Evolutionary conservation across 2,888 invertebrate species (phyloP).

Genomic region (Himalopsyche japonica): DNA sequence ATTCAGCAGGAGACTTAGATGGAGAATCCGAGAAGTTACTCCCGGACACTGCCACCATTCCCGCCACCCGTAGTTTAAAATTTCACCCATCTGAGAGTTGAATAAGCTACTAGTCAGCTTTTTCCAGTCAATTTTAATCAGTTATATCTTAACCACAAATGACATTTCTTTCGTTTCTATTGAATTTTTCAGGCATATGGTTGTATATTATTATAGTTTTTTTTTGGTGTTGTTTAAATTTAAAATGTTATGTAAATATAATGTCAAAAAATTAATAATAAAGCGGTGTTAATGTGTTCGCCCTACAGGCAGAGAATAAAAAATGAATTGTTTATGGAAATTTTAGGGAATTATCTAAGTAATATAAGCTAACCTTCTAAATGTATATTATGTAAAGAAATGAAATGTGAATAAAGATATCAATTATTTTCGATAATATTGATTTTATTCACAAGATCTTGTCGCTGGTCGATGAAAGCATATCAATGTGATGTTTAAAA

Average conservation of each 20-base stretch:
- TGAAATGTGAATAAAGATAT: neutral
- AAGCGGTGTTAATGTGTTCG: slow-evolving; percentile 12
- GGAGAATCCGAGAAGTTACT: slow-evolving; percentile 62
- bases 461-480: slow-evolving; percentile 45
- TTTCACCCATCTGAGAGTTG: slow-evolving; percentile 56
- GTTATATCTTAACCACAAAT: slow-evolving; percentile 4
- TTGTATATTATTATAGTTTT: slow-evolving; percentile 12
- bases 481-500: slow-evolving; percentile 53
- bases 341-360: slow-evolving; percentile 15
- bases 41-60: slow-evolving; percentile 59
- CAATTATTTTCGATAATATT: neutral
- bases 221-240: slow-evolving; percentile 13
- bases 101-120: slow-evolving; percentile 39
- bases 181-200: slow-evolving; percentile 2
- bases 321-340: slow-evolving; percentile 2
- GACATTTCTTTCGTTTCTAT: neutral
- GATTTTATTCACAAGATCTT: slow-evolving; percentile 6
- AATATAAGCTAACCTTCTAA: slow-evolving; percentile 5
- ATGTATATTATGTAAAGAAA: slow-evolving; percentile 23
- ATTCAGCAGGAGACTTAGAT: slow-evolving; percentile 71
- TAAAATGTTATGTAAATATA: slow-evolving; percentile 31
- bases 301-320: neutral
- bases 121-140: neutral
- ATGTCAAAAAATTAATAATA: slow-evolving; percentile 14
- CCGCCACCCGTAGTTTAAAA: slow-evolving; percentile 69